Percentiles rank a stretch among this genome's conserved stretches.
Evolutionary conservation across 2,888 invertebrate species (phyloP).

Genomic region (Empis livida): DNA sequence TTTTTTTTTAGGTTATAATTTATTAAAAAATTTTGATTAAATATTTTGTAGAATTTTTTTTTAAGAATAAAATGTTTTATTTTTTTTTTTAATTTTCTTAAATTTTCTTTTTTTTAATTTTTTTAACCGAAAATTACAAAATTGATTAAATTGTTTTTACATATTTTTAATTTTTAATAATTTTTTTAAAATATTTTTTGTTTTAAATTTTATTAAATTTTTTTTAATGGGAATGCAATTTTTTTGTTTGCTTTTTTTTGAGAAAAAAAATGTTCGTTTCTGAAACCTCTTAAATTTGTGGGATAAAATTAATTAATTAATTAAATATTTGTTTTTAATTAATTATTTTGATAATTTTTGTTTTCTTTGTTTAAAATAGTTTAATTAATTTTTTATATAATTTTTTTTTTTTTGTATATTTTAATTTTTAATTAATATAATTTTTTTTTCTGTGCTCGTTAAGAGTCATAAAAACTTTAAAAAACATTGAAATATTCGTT

Average conservation of each 20-base stretch:
- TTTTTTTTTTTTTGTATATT: constrained; percentile 1
- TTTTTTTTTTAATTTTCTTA: constrained; percentile 6
- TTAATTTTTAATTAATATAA: background rate
- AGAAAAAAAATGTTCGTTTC: constrained; percentile 9
- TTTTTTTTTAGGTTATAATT: constrained; percentile 1
- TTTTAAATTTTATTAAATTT: too few relatives aligned
- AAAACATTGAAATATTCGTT: too few relatives aligned
- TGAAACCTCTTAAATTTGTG: constrained; percentile 10
- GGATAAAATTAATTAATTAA: background rate
- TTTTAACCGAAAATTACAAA: constrained; percentile 12
- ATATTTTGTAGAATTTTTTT: constrained; percentile 10
- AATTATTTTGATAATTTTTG: background rate
- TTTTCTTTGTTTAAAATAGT: constrained; percentile 1
- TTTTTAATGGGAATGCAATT: too few relatives aligned
- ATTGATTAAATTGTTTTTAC: constrained; percentile 2
- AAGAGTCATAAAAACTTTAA: too few relatives aligned
- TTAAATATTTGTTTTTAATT: constrained; percentile 2
- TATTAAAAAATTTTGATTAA: constrained; percentile 13
- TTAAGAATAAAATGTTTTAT: constrained; percentile 1
- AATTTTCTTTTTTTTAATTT: constrained; percentile 4
- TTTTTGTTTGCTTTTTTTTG: too few relatives aligned
- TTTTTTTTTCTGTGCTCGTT: background rate
- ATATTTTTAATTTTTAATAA: too few relatives aligned
- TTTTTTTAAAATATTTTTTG: too few relatives aligned
- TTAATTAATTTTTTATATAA: background rate